Evolutionary conservation across 1,140 invertebrate species (phyloP).

Genomic region (Drosophila virilis): DNA sequence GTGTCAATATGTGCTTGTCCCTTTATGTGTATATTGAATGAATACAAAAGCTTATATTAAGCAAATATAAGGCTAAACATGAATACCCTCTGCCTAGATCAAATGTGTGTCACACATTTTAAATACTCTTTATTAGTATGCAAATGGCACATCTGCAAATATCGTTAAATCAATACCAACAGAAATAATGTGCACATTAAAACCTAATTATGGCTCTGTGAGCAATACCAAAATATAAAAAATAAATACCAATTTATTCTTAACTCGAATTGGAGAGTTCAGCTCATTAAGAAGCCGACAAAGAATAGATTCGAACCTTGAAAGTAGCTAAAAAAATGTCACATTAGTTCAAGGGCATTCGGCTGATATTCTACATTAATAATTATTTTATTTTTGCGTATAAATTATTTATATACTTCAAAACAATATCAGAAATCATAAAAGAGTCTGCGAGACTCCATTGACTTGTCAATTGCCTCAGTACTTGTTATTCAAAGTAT

Average conservation of each 20-base stretch:
- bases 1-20: not conserved
- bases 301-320: constrained; percentile 24
- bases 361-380: not conserved
- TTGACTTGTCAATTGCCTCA: not conserved
- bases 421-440: too few relatives aligned
- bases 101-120: not conserved
- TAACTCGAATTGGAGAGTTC: not conserved
- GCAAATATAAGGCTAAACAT: not conserved
- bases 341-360: constrained; percentile 22
- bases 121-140: not conserved
- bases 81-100: not conserved
- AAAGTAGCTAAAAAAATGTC: constrained; percentile 19
- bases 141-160: not conserved
- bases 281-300: constrained; percentile 34
- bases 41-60: not conserved
- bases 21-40: not conserved
- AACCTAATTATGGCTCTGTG: constrained; percentile 28
- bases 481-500: not conserved
- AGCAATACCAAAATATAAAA: constrained; percentile 19
- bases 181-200: constrained; percentile 21
- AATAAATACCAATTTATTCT: constrained; percentile 5
- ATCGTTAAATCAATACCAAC: not conserved
- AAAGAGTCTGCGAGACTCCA: not conserved
- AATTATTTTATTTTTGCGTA: not conserved
- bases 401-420: not conserved